phyloP scores from a whole-genome alignment of 2,888 invertebrate species.

The Smittia sp. region DNA sequence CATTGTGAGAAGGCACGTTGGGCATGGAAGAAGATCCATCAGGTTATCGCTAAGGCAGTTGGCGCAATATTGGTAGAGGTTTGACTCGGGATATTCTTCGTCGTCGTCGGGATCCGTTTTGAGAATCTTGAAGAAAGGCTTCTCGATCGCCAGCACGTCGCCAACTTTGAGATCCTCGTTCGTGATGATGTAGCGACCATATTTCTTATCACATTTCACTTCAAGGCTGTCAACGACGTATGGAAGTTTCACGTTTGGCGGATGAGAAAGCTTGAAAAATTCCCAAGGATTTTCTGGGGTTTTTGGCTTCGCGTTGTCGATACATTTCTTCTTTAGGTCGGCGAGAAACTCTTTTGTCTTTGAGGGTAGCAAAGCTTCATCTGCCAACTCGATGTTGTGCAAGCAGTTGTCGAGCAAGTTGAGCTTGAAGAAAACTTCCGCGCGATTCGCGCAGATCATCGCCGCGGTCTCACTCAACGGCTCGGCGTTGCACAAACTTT shows the following conservation, averaged over 20 bases:
- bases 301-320: conserved; percentile 44
- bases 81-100: conserved; percentile 51
- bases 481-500: conserved; percentile 64
- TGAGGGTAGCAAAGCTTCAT: conserved; percentile 60
- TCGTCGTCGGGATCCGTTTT: conserved; percentile 73
- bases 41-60: conserved; percentile 51
- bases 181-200: conserved; percentile 71
- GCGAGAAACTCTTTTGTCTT: conserved; percentile 57
- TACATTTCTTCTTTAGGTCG: conserved; percentile 58
- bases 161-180: conserved; percentile 61
- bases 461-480: conserved; percentile 44
- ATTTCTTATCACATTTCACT: conserved; percentile 57
- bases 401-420: conserved; percentile 65
- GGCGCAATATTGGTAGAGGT: conserved; percentile 52
- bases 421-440: conserved; percentile 67
- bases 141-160: conserved; percentile 24
- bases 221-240: conserved; percentile 64
- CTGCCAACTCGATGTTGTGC: conserved; percentile 65
- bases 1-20: conserved; percentile 47
- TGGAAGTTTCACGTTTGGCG: conserved; percentile 52
- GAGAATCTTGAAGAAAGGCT: conserved; percentile 67
- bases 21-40: conserved; percentile 46
- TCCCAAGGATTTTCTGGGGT: conserved; percentile 7
- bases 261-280: conserved; percentile 42
- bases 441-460: conserved; percentile 56